phyloP scores from a whole-genome alignment of 1,140 invertebrate species.

The Lamellibrachia luymesi region DNA sequence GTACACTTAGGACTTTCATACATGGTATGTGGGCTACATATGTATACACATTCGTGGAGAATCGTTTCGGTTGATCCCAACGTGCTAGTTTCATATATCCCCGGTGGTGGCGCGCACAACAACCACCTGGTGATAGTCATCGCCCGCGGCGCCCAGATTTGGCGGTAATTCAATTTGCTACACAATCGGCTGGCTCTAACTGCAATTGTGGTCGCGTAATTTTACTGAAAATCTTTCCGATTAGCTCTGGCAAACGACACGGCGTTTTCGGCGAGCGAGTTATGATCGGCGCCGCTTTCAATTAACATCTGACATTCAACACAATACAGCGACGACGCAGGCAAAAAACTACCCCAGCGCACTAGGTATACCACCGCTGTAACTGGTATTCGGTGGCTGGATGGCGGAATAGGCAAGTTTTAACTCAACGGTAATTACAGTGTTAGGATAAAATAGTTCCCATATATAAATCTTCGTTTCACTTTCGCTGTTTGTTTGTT shows the following conservation, averaged over 20 bases:
- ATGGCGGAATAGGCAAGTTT: background rate
- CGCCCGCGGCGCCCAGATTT: background rate
- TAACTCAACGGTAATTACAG: too few relatives aligned
- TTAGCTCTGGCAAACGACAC: background rate
- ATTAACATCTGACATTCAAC: background rate
- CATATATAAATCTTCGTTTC: too few relatives aligned
- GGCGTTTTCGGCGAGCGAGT: background rate
- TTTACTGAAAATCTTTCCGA: constrained; percentile 5
- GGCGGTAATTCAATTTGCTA: background rate
- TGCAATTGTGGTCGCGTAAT: background rate
- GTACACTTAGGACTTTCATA: too few relatives aligned
- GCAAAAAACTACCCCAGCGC: background rate
- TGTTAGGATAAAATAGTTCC: too few relatives aligned
- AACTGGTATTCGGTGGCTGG: background rate
- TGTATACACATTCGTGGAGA: background rate
- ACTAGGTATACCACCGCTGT: background rate
- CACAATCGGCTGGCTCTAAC: background rate
- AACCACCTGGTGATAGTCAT: background rate
- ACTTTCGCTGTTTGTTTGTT: too few relatives aligned
- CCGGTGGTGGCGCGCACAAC: background rate
- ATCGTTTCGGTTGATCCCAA: background rate
- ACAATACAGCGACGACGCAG: background rate
- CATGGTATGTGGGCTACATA: background rate
- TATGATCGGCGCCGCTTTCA: background rate
- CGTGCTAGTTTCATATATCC: background rate